Base-by-base conservation (phyloP, 2,113 vertebrate species). In the Etheostoma cragini region DNA sequence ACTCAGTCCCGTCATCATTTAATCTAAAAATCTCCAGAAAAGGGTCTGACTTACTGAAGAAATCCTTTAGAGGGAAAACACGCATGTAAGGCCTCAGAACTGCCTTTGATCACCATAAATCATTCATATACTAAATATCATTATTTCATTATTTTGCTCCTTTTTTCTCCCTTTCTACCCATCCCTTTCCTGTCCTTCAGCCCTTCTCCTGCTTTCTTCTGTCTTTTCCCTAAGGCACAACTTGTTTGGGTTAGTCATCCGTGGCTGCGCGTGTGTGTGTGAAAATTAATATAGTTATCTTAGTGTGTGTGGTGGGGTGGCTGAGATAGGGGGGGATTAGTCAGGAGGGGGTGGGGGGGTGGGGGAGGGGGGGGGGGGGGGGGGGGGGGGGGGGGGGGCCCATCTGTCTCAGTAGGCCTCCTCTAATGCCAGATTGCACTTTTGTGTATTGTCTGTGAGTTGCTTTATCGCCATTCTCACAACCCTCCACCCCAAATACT, bases 41-140 rank as follows among this genome's bases (percentile, higher is more conserved):
- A 46, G 98, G 98, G 90, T 99, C 98, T 11, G 98, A 99, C 93
- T 99, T 99, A 94, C 98, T 99, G 96, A 99, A 99, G 95, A 99
- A 99, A 94, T 99, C 98, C 98, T 99, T 90, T 85, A 94, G 89
- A 70, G 89, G 82, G 81, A 89, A 83, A 76, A 83, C 26, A 81
- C 1, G 8, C 45, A 61, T 52, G 67, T 84, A 49, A 87, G 78
- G 13, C 65, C 83, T 79, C 71, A 69, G 78, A 70, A 50, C 46
- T 64, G 49, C 61, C 66, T 91, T 88, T 89, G 78, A 89, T 85
- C 63, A 63, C 53, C 70, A 84, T 86, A 76, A 87, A 90, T 91
- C 85, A 88, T 86, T 88, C 54, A 89, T 53, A 54, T 49, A 58
- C 53, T 56, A 80, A 87, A 71, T 26, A 26, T 26, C 26, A 26